Conservation (phyloP, 1,140 invertebrate species). For the Bradynema listronoti region DNA sequence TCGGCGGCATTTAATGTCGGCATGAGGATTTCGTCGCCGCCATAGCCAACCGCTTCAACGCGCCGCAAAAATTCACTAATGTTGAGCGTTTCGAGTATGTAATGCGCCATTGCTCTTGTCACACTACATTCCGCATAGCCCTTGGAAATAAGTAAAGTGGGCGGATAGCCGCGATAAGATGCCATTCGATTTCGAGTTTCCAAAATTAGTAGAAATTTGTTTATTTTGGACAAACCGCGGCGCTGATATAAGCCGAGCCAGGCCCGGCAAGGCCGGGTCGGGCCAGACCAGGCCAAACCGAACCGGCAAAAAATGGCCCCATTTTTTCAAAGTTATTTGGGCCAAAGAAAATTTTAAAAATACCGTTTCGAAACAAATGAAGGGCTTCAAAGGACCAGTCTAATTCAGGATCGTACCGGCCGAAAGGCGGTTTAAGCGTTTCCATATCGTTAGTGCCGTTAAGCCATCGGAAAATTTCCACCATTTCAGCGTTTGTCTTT, state of each 20-base stretch:
- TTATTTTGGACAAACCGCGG: background rate
- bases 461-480: slow-evolving; percentile 42
- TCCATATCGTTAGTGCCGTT: slow-evolving; percentile 49
- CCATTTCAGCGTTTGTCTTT: slow-evolving; percentile 39
- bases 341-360: slow-evolving; percentile 11
- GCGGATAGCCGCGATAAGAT: background rate
- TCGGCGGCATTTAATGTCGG: background rate
- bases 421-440: slow-evolving; percentile 4
- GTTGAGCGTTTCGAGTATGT: background rate
- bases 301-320: too few relatives aligned
- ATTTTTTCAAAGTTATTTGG: too few relatives aligned
- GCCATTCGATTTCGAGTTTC: background rate
- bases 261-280: too few relatives aligned
- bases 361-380: slow-evolving; percentile 37
- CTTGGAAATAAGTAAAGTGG: background rate
- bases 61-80: background rate
- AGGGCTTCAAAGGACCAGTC: slow-evolving; percentile 26
- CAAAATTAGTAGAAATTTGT: background rate
- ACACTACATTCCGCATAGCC: slow-evolving; percentile 9
- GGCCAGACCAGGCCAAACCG: too few relatives aligned
- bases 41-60: background rate
- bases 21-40: background rate
- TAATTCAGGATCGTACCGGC: slow-evolving; percentile 2
- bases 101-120: slow-evolving; percentile 6
- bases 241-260: background rate